Base-by-base conservation (phyloP, 2,888 invertebrate genomes). In the Chrysomela aeneicollis region DNA sequence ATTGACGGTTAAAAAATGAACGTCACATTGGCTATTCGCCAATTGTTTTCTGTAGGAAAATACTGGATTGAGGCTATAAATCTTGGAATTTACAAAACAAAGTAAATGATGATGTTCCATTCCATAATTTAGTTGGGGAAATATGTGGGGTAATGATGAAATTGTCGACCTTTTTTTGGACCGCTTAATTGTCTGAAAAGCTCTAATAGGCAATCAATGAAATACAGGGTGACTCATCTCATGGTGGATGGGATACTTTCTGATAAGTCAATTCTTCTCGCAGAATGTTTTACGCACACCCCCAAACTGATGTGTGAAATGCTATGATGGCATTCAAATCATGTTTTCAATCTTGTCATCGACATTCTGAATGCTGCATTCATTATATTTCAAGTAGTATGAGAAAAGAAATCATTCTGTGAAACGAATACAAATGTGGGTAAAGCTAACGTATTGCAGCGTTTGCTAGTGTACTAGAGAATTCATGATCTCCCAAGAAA, bases 21-120 rank as follows among this genome's bases (percentile, higher is more conserved):
- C n/a, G n/a, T n/a, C n/a, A n/a, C n/a, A 35, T 35, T 35, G 32
- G 32, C 32, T 6, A 10, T 35, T 35, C 32, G 32, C 32, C 32
- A 9, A 35, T 35, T 35, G 32, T 35, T 35, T 9, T 35, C 32
- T 9, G 32, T 8, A 26, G 4, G 32, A 55, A 55, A 37, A 55
- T 55, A 42, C 37, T 2, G 35, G 19, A 60, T 60, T n/a, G n/a
- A n/a, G n/a, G n/a, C n/a, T 37, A 37, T 51, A 17, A 37, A 26
- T 37, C 32, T 9, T 35, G 6, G 10, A 8, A 26, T 26, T 26
- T 8, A 26, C 26, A 26, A 3, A 35, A 35, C 32, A 35, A 2
- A 8, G 10, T 35, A 10, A 9, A 35, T 2, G 32, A 35, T 35
- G 10, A 9, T 35, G 10, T 35, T 35, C 32, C 26, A 26, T 26